phyloP scores from a whole-genome alignment of 2,113 vertebrate species.

The Hymenochirus boettgeri region DNA sequence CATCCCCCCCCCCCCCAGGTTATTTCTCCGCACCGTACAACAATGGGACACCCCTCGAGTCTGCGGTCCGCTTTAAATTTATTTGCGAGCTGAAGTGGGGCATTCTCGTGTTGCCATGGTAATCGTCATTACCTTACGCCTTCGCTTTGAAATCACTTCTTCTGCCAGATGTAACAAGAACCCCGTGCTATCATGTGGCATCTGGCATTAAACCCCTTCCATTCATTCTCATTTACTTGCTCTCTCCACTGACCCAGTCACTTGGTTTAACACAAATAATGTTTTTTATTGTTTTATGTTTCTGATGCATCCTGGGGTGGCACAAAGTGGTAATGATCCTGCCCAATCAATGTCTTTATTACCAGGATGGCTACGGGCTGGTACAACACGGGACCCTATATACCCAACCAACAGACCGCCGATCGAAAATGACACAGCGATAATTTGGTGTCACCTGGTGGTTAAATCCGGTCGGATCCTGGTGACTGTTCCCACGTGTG shows the following conservation, averaged over 20 bases:
- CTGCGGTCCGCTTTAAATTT: slow-evolving; percentile 3
- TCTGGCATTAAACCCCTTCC: slow-evolving; percentile 9
- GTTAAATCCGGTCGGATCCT: too few species aligned
- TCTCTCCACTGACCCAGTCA: background rate
- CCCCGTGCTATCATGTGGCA: background rate
- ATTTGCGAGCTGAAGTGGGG: slow-evolving; percentile 63
- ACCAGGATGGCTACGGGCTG: too few species aligned
- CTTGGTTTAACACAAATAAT: background rate
- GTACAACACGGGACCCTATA: too few species aligned
- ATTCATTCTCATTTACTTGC: background rate
- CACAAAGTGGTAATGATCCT: too few species aligned
- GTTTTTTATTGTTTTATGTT: too few species aligned
- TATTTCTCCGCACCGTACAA: background rate
- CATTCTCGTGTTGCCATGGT: slow-evolving; percentile 61
- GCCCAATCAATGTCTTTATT: too few species aligned
- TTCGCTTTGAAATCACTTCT: slow-evolving; percentile 61
- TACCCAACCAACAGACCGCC: too few species aligned
- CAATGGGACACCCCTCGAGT: slow-evolving; percentile 18
- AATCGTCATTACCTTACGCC: slow-evolving; percentile 61
- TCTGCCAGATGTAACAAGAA: slow-evolving; percentile 6
- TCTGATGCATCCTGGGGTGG: too few species aligned
- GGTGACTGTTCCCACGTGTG: too few species aligned
- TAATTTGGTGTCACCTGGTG: too few species aligned
- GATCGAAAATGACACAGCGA: too few species aligned
- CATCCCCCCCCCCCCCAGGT: background rate